These are phyloP conservation scores for Eptesicus fuscus DNA, from an alignment of 2,113 vertebrate species.

Conservation along the genomic window DNA sequence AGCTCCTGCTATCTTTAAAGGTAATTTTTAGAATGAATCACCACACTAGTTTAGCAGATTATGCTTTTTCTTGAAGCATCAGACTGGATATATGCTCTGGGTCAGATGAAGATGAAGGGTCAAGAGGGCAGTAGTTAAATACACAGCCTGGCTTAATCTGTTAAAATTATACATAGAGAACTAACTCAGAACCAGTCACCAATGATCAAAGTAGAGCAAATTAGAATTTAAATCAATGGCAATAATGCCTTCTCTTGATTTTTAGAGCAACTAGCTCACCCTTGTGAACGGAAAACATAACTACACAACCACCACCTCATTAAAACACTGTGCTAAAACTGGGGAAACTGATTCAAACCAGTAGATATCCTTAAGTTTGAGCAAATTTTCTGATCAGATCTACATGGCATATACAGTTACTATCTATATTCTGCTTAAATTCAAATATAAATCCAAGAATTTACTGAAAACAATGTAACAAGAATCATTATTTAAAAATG, in stretches of 20 bases:
- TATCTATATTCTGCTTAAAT: not conserved
- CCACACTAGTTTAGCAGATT: not conserved
- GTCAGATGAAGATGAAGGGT: not conserved
- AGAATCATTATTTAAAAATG: not conserved
- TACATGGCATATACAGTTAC: not conserved
- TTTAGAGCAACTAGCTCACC: slow-evolving; percentile 64
- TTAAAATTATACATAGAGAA: slow-evolving; percentile 7
- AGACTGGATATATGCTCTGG: not conserved
- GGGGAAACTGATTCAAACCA: not conserved
- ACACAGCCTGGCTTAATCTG: not conserved
- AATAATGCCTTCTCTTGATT: not conserved
- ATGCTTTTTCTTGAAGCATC: not conserved
- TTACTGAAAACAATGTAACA: not conserved
- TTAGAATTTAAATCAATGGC: slow-evolving; percentile 26
- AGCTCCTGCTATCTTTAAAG: slow-evolving; percentile 20
- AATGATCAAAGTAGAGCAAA: not conserved
- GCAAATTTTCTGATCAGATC: not conserved
- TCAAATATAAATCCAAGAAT: slow-evolving; percentile 13
- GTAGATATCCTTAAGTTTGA: not conserved
- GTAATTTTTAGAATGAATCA: slow-evolving; percentile 24
- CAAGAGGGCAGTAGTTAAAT: not conserved
- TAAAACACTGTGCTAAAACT: not conserved
- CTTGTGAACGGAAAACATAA: slow-evolving; percentile 59
- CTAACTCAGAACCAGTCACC: not conserved
- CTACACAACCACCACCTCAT: not conserved